These are phyloP conservation scores for Oncorhynchus tshawytscha DNA, from an alignment of 2,113 vertebrate species.

Conservation along the genomic window DNA sequence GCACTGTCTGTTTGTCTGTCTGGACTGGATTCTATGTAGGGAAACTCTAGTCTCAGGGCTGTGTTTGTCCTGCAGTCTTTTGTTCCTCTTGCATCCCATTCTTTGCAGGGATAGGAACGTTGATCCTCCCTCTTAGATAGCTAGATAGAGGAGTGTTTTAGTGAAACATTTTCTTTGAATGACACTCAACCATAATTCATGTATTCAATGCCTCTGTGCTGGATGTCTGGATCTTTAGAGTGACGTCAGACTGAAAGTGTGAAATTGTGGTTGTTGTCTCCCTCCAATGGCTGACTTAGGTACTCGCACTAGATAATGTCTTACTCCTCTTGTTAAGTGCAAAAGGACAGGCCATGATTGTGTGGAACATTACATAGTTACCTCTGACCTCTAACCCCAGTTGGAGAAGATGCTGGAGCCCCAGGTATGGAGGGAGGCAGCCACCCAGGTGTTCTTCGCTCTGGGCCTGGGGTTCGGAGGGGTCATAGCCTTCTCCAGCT, in stretches of 20 bases:
- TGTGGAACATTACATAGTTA: not conserved
- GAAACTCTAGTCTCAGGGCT: too few species aligned
- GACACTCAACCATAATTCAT: slow-evolving; percentile 12
- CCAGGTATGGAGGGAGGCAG: slow-evolving; percentile 96
- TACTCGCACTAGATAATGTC: not conserved
- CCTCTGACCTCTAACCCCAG: slow-evolving; percentile 57
- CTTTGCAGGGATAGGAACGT: too few species aligned
- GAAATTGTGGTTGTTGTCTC: slow-evolving; percentile 23
- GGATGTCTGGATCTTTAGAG: not conserved
- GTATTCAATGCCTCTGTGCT: slow-evolving; percentile 1
- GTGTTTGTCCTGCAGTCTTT: too few species aligned
- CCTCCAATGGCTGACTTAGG: slow-evolving; percentile 52
- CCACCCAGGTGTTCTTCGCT: slow-evolving; percentile 97
- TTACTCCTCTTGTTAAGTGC: not conserved
- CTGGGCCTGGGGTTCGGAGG: slow-evolving; percentile 94
- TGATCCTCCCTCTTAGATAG: not conserved
- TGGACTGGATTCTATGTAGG: not conserved
- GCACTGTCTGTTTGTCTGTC: too few species aligned
- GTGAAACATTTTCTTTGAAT: slow-evolving; percentile 12
- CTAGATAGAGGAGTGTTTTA: not conserved
- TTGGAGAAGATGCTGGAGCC: slow-evolving; percentile 98
- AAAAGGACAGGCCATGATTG: not conserved
- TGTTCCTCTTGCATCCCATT: too few species aligned
- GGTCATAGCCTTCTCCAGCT: slow-evolving; percentile 98
- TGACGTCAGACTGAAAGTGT: not conserved